Evolutionary conservation across 1,140 invertebrate genomes (phyloP).

Genomic region (Neoseiulus cucumeris): DNA sequence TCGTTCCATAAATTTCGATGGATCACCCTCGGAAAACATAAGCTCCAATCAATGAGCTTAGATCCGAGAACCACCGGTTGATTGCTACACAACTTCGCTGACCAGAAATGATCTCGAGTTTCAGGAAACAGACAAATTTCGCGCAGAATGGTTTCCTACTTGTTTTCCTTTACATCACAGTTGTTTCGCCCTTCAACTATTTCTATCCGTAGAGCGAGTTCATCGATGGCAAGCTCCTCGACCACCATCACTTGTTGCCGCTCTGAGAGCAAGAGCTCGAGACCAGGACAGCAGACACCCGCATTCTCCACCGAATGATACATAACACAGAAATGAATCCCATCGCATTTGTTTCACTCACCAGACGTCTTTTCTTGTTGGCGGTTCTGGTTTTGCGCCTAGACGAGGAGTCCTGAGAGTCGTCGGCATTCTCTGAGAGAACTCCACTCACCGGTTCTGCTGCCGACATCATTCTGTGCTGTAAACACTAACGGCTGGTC

Average conservation of each 20-base stretch:
- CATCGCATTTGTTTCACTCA: neutral
- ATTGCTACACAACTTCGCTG: neutral
- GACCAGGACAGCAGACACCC: neutral
- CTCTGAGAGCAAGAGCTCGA: neutral
- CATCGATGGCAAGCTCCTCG: neutral
- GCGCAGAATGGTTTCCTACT: neutral
- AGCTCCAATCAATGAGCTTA: no score
- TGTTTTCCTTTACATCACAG: neutral
- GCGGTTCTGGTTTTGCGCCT: neutral
- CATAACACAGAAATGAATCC: neutral
- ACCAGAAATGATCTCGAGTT: neutral
- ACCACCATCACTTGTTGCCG: neutral
- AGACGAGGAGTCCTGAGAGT: neutral
- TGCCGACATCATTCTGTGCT: no score
- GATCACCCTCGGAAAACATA: no score
- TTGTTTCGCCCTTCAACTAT: neutral
- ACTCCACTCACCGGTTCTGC: neutral
- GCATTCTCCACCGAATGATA: neutral
- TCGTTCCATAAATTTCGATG: neutral
- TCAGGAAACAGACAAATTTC: neutral
- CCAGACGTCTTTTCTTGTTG: constrained; percentile 6
- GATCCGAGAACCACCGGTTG: neutral
- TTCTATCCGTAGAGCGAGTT: neutral
- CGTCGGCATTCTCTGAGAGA: neutral
- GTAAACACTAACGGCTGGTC: no score